Conservation (phyloP, 2,797 vertebrate species). For the Ptychobarbus kaznakovi region DNA sequence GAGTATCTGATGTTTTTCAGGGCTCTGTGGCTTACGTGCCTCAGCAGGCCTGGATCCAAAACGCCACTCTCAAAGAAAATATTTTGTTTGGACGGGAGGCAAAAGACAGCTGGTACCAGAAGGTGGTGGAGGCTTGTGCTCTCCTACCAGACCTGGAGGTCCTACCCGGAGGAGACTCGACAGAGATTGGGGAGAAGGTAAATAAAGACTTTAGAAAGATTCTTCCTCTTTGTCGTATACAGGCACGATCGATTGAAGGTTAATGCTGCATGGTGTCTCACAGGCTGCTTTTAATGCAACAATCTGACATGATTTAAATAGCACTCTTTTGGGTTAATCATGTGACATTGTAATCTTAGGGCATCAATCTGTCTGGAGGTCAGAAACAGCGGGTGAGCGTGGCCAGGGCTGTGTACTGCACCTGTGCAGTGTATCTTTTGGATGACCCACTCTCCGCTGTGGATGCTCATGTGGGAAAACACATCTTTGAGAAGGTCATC, state of each 20-base stretch:
- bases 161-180: slow-evolving; percentile 88
- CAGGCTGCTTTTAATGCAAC: background rate
- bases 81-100: slow-evolving; percentile 87
- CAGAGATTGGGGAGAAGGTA: slow-evolving; percentile 98
- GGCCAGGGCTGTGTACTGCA: slow-evolving; percentile 90
- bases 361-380: slow-evolving; percentile 95
- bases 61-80: slow-evolving; percentile 89
- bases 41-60: slow-evolving; percentile 98
- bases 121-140: slow-evolving; percentile 88
- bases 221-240: background rate
- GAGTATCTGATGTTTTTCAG: slow-evolving; percentile 68
- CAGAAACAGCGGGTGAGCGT: slow-evolving; percentile 96
- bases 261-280: background rate
- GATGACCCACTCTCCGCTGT: slow-evolving; percentile 95
- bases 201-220: background rate
- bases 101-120: slow-evolving; percentile 81
- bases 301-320: background rate
- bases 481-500: slow-evolving; percentile 94
- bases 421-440: slow-evolving; percentile 86
- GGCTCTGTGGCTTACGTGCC: slow-evolving; percentile 92
- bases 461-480: slow-evolving; percentile 94
- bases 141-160: slow-evolving; percentile 90
- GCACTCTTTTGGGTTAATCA: background rate
- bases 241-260: background rate
- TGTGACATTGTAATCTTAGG: slow-evolving; percentile 72